Conservation (phyloP, 2,797 vertebrate genomes). For the Dipus sagitta region DNA sequence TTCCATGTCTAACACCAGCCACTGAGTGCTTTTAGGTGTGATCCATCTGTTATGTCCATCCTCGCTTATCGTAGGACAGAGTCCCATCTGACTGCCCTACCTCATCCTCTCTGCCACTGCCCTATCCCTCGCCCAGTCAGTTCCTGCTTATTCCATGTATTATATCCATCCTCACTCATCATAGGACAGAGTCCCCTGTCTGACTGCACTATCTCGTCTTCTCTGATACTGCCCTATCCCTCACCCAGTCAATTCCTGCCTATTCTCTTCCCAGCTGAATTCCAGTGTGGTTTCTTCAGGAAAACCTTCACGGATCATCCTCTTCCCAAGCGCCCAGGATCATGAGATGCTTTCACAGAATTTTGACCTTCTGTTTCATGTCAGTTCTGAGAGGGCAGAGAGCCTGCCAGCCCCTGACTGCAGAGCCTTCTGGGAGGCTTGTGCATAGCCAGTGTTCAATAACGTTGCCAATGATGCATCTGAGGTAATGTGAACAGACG, state of each 20-base stretch:
- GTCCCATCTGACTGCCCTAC: not conserved
- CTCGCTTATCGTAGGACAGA: not conserved
- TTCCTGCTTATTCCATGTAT: not conserved
- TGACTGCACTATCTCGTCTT: not conserved
- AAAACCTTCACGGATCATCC: slow-evolving; percentile 21
- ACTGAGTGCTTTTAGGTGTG: not conserved
- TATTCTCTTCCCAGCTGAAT: not conserved
- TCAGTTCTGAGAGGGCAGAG: slow-evolving; percentile 11
- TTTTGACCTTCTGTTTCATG: not conserved
- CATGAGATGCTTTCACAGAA: not conserved
- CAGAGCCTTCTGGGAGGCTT: slow-evolving; percentile 3
- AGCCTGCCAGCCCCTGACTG: not conserved
- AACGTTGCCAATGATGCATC: slow-evolving; percentile 15
- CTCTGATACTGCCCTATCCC: not conserved
- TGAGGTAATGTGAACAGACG: slow-evolving; percentile 25
- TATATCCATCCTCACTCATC: too few species aligned
- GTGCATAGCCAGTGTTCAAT: not conserved
- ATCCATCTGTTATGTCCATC: not conserved
- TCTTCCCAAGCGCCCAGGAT: not conserved
- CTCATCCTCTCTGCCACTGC: not conserved
- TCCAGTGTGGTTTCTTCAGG: slow-evolving; percentile 8
- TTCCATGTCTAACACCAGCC: not conserved
- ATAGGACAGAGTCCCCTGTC: not conserved
- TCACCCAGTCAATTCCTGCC: not conserved
- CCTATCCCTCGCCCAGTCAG: not conserved